Evolutionary conservation across 2,888 invertebrate genomes (phyloP).

Genomic region (Pseudococcus viburni): DNA sequence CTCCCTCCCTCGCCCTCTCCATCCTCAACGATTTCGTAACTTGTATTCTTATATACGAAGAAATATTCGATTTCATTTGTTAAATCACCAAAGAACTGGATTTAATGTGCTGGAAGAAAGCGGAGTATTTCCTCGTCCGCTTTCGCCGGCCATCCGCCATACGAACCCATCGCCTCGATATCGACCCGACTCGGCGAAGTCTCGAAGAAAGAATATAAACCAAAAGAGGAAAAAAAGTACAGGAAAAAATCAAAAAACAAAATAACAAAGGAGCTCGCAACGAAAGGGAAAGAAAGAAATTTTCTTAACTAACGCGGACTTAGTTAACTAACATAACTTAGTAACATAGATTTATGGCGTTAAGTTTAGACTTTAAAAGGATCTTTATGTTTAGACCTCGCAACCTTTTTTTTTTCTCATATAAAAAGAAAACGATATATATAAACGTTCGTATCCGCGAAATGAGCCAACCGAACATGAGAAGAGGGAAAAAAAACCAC

Average conservation of each 20-base stretch:
- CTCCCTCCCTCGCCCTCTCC: background rate
- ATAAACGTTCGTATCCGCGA: constrained; percentile 59
- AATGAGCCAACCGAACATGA: constrained; percentile 40
- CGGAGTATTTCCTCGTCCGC: background rate
- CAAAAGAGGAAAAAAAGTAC: too few relatives aligned
- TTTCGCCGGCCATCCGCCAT: background rate
- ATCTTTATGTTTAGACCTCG: constrained; percentile 53
- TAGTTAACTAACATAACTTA: constrained; percentile 62
- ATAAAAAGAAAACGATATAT: constrained; percentile 52
- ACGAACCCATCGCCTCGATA: background rate
- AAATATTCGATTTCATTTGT: constrained; percentile 60
- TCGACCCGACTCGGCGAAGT: background rate
- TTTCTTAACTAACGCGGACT: constrained; percentile 59
- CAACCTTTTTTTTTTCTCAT: constrained; percentile 22
- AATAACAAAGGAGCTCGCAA: constrained; percentile 6
- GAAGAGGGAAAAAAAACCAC: background rate
- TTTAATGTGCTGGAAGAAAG: constrained; percentile 61
- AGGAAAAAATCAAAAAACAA: constrained; percentile 34
- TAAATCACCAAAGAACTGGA: constrained; percentile 59
- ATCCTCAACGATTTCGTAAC: background rate
- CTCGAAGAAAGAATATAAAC: background rate
- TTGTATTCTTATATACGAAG: constrained; percentile 42
- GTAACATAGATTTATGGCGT: constrained; percentile 62
- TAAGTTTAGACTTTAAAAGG: constrained; percentile 58
- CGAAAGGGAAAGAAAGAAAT: constrained; percentile 47